A percentile compares a stretch with the other conserved stretches of the same genome.
These are phyloP conservation scores for Goniozus legneri DNA, from an alignment of 1,140 invertebrate species.

Conservation along the genomic window DNA sequence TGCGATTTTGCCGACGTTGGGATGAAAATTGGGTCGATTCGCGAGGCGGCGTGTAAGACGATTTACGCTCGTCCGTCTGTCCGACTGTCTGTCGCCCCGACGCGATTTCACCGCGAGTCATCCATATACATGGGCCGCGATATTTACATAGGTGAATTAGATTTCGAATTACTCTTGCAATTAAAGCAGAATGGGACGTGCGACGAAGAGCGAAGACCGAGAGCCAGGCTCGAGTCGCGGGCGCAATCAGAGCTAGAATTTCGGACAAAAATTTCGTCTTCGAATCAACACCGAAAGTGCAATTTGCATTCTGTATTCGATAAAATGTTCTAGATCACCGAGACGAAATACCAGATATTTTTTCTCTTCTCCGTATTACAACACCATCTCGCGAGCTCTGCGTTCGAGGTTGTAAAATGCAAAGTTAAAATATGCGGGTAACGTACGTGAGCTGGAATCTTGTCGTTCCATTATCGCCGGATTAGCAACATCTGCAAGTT, in stretches of 20 bases:
- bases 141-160: not conserved
- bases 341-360: too few relatives aligned
- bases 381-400: not conserved
- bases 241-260: not conserved
- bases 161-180: not conserved
- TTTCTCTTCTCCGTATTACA: too few relatives aligned
- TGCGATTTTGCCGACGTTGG: too few relatives aligned
- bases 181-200: not conserved
- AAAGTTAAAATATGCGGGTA: slow-evolving; percentile 49
- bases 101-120: too few relatives aligned
- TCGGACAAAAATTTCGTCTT: not conserved
- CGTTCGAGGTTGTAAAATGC: slow-evolving; percentile 25
- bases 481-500: slow-evolving; percentile 45
- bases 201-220: not conserved
- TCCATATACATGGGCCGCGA: slow-evolving; percentile 1
- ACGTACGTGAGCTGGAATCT: slow-evolving; percentile 47
- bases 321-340: too few relatives aligned
- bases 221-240: not conserved
- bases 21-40: too few relatives aligned
- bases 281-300: not conserved
- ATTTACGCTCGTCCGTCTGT: too few relatives aligned
- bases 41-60: too few relatives aligned
- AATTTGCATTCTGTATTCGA: not conserved
- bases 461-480: slow-evolving; percentile 51
- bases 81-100: too few relatives aligned